Conservation (phyloP, 2,797 vertebrate species). For the Crypturellus tataupa region DNA sequence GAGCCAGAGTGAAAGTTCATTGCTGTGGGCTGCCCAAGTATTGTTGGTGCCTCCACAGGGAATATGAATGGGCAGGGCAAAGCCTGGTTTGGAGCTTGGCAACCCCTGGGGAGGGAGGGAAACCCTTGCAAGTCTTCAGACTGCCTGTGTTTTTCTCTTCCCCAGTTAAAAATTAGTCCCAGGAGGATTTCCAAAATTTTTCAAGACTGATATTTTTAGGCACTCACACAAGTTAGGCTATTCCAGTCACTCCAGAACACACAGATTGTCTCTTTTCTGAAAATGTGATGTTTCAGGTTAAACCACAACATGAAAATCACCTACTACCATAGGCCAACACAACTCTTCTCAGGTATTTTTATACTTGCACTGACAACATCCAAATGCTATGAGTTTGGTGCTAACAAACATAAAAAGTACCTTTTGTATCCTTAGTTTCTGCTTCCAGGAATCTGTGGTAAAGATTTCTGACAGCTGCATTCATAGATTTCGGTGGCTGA, state of each 20-base stretch:
- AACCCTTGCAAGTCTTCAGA: background rate
- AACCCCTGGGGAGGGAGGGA: background rate
- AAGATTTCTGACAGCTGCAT: conserved; percentile 78
- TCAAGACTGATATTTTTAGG: background rate
- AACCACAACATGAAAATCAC: background rate
- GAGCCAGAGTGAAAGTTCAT: background rate
- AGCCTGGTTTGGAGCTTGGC: too few species aligned
- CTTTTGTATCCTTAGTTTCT: conserved; percentile 91
- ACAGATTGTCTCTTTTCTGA: background rate
- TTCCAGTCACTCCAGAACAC: background rate
- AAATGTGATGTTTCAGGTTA: background rate
- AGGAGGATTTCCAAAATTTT: background rate
- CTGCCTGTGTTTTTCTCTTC: background rate
- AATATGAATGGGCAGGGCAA: background rate
- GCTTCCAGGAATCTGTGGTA: conserved; percentile 87
- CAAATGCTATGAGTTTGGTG: accelerated
- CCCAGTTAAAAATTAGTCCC: background rate
- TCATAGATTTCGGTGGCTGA: conserved; percentile 83
- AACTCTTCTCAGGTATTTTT: background rate
- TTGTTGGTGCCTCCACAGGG: accelerated
- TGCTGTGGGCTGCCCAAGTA: accelerated
- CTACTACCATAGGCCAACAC: background rate
- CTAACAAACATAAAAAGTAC: conserved; percentile 66
- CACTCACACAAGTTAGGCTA: background rate
- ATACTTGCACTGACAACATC: background rate